Evolutionary conservation across 2,888 invertebrate species (phyloP).

Genomic region (Crioceris asparagi): DNA sequence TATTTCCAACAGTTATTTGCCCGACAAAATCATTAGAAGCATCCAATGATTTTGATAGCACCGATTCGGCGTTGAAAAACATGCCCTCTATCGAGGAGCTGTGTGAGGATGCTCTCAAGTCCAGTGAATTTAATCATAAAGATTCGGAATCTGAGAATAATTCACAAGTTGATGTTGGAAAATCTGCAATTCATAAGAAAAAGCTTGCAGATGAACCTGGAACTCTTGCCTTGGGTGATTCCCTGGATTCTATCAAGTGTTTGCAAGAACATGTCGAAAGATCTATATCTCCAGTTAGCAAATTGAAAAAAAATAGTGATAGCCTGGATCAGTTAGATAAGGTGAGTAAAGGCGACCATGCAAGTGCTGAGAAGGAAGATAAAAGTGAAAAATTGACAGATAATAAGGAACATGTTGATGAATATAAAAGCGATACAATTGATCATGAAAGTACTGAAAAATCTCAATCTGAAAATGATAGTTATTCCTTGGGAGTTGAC

Average conservation of each 20-base stretch:
- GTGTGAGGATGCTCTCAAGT: slow-evolving; percentile 4
- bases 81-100: slow-evolving; percentile 19
- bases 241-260: too few species aligned
- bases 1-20: slow-evolving; percentile 8
- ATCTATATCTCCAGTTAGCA: too few species aligned
- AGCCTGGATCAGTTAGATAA: too few species aligned
- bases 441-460: too few species aligned
- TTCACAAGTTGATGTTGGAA: slow-evolving; percentile 2
- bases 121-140: slow-evolving; percentile 3
- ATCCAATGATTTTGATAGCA: slow-evolving; percentile 9
- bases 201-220: slow-evolving; percentile 1
- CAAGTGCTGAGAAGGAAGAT: slow-evolving; percentile 1
- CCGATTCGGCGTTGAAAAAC: slow-evolving; percentile 13
- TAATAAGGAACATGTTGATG: too few species aligned
- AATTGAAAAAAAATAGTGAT: too few species aligned
- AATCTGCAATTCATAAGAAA: slow-evolving; percentile 1
- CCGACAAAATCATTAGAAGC: slow-evolving; percentile 9
- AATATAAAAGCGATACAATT: too few species aligned
- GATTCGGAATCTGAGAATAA: slow-evolving; percentile 1
- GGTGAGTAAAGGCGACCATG: too few species aligned
- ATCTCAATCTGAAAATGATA: too few species aligned
- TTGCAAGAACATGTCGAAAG: too few species aligned
- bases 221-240: slow-evolving; percentile 3
- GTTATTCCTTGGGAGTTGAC: too few species aligned
- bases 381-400: slow-evolving; percentile 5